Evolutionary conservation across 2,797 vertebrate genomes (phyloP), one percentile per base, ranked within the genome.

Genomic region (Capromys pilorides): DNA sequence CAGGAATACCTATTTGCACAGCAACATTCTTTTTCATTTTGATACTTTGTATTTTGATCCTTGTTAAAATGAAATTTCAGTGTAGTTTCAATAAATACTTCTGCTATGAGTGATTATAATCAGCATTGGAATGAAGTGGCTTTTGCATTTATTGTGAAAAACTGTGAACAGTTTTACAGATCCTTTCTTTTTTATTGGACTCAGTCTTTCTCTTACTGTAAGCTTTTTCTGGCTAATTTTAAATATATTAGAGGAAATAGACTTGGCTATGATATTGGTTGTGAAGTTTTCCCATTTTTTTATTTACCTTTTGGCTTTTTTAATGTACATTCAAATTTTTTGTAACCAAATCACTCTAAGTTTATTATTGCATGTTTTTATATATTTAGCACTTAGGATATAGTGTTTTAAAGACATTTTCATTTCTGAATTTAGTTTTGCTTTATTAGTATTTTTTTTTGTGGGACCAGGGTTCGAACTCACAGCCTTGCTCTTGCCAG

Each of bases 291-390:
- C 22, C 36, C 12, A 64, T 80, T 85, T 95, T 85, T 51, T 7
- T 45, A 21, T 90, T 88, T 95, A 54, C 54, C 33, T 83, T 94
- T 85, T 92, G 59, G 21, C 71, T 90, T 87, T 85, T 95, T 78
- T 77, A 67, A 88, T 31, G 2, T 93, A 54, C 45, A 66, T 61
- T 94, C 59, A 45, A 91, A 62, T 45, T 86, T 83, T 94, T 77
- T 86, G 45, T 85, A 92, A 78, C 41, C 41, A 33, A 51, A 51
- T 92, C 31, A 71, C 31, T 71, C n/a, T 41, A 71, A 85, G 73
- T 61, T 90, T 59, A 81, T 67, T 90, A 28, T 39, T 73, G 9
- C 84, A 28, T 39, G 26, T 85, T 92, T 91, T 92, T 39, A 61
- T 92, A 19, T 79, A 16, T 62, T 91, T 78, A 33, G 59, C 92